Base-by-base conservation (phyloP, 2,113 vertebrate genomes). In the Grus americana region DNA sequence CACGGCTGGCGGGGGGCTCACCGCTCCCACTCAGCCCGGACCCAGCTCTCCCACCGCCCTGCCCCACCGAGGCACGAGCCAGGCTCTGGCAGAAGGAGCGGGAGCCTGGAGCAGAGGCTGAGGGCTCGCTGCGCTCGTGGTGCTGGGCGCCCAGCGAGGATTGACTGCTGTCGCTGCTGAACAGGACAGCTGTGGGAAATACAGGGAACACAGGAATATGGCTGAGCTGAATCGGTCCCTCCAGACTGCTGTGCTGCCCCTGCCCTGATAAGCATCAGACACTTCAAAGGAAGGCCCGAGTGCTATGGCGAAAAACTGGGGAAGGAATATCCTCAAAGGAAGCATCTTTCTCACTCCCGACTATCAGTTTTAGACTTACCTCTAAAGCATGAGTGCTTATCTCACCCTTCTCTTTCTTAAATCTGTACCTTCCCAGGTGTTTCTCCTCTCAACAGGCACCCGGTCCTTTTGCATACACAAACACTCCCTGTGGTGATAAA, bases 151-250 rank as follows among this genome's bases (percentile, higher is more conserved):
- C 4, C 1, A 21, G 80, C 2, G 8, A 26, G 38, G 47, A 26
- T 4, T 1, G 16, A 11, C 26, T 1, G 17, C 50, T 38, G 36
- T 6, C 5, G 27, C 38, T 44, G 78, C 36, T 3, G 52, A 15
- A 46, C 14, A 3, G 46, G 44, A 15, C 2, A 5, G 79, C 32
- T 38, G n/a, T 7, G 24, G 62, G 44, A 44, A 26, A 32, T 0
- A 15, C n/a, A 12, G 70, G 62, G 65, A 52, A 26, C 0, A 1
- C 1, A 2, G 58, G 76, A 46, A 47, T 6, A 26, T 0, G 17
- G 71, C 58, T 1, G 22, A 24, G 62, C 63, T 23, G 55, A 34
- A 44, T 26, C 9, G 3, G 27, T 11, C 36, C 62, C 63, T 26
- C 42, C 29, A 15, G 49, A 4, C 32, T 6, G 23, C 61, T 2